Evolutionary conservation across 37 sponge, comb jelly and placozoan genomes (phyloP), one percentile per base, ranked within the genome.

Genomic region (Chondrilla cf. caribensis): DNA sequence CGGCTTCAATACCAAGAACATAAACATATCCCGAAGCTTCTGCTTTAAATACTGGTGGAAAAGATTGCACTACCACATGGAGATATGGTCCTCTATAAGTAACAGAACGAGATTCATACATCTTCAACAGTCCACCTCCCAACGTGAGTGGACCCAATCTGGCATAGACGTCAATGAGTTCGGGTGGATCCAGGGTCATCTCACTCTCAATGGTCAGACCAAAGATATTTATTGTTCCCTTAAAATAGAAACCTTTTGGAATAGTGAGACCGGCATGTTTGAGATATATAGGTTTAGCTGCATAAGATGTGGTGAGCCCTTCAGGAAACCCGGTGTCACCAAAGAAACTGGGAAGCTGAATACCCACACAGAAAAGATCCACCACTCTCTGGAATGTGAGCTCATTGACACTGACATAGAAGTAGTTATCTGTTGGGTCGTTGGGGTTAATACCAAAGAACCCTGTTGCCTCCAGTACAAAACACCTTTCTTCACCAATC

Each of bases 201-300:
- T 84, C 84, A 22, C 33, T 75, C 7, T 26, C 14, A 59, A 70
- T 68, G 22, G 5, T 1, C 24, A 84, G 54, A 24, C 84, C 84
- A 76, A 84, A 33, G 26, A 84, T 84, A 29, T 59, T 84, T 29
- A 75, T 38, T 29, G 84, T 84, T 76, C 84, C 84, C 18, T 76
- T 84, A 59, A 76, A 76, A 31, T 42, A 38, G 32, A 76, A 75
- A 18, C 84, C 84, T 17, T 14, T 21, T 33, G 62, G 77, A 51
- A 84, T 84, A 6, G 29, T 59, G 37, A 84, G 7, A 9, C 38
- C 29, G 17, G 41, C 44, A 42, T 37, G 44, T 41, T 60, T 60
- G 0, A 84, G 60, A 21, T 21, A 29, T 22, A 37, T 76, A 8
- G 29, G 70, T 3, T n/a, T 6, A 2, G 54, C 39, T 58, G 84